These are phyloP conservation scores for Pelobates cultripes DNA, from an alignment of 2,797 vertebrate genomes.

Conservation along the genomic window DNA sequence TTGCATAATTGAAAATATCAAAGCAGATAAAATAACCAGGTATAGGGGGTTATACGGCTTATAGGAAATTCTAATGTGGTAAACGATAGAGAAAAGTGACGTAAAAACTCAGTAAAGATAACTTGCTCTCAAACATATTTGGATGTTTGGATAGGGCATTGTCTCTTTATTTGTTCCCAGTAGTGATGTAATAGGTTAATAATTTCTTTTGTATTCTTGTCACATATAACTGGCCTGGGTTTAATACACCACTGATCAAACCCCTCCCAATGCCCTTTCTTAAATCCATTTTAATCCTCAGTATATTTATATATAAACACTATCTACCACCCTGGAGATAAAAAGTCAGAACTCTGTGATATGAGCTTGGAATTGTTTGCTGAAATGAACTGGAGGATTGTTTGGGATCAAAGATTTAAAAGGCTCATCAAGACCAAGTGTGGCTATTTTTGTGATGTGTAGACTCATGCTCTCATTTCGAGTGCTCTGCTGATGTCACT, in stretches of 20 bases:
- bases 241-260: slow-evolving; percentile 36
- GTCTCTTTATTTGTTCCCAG: too few species aligned
- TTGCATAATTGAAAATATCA: too few species aligned
- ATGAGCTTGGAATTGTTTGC: slow-evolving; percentile 35
- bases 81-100: too few species aligned
- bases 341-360: slow-evolving; percentile 33
- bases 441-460: slow-evolving; percentile 41
- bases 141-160: too few species aligned
- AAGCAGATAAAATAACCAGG: too few species aligned
- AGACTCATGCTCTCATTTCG: slow-evolving; percentile 14
- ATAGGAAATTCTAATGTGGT: too few species aligned
- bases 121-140: too few species aligned
- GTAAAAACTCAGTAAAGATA: too few species aligned
- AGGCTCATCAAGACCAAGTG: slow-evolving; percentile 24
- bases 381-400: slow-evolving; percentile 37
- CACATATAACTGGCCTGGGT: slow-evolving; percentile 14
- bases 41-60: too few species aligned
- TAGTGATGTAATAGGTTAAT: neutral
- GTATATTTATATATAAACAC: slow-evolving; percentile 49
- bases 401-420: slow-evolving; percentile 29
- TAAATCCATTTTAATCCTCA: slow-evolving; percentile 50
- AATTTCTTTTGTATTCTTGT: slow-evolving; percentile 25
- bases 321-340: slow-evolving; percentile 6
- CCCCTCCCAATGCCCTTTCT: slow-evolving; percentile 48
- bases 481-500: slow-evolving; percentile 20